A percentile compares a stretch with the other conserved stretches of the same genome.
Evolutionary conservation across 1,140 invertebrate genomes (phyloP).

Genomic region (Euura saliciscinereae): DNA sequence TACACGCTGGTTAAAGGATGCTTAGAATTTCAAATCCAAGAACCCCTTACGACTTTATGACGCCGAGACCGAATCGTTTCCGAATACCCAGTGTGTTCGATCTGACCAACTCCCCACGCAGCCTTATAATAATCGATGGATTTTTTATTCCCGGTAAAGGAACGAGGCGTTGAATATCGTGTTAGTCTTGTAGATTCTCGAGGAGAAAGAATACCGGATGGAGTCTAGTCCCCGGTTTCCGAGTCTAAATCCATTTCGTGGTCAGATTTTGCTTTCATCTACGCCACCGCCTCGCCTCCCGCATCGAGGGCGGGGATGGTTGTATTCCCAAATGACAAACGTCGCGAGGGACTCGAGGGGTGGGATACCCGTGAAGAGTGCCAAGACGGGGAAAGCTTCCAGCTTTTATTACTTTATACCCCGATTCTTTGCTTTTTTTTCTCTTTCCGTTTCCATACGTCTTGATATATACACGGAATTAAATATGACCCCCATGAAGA

Average conservation of each 20-base stretch:
- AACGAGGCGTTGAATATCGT: too few species aligned
- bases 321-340: constrained; percentile 48
- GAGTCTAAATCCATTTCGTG: constrained; percentile 46
- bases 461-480: constrained; percentile 8
- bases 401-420: constrained; percentile 13
- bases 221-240: too few species aligned
- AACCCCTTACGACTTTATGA: background rate
- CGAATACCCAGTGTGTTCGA: too few species aligned
- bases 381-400: constrained; percentile 12
- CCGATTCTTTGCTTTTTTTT: background rate
- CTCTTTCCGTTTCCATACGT: constrained; percentile 8
- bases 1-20: constrained; percentile 7
- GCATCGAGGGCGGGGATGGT: constrained; percentile 44
- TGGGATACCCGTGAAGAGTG: background rate
- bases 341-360: constrained; percentile 23
- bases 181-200: too few species aligned
- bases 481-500: background rate
- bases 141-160: too few species aligned
- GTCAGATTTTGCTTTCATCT: constrained; percentile 57
- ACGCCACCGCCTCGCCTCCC: constrained; percentile 15
- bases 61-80: too few species aligned
- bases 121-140: too few species aligned
- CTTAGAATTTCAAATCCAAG: background rate
- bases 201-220: too few species aligned
- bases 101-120: too few species aligned